These are phyloP conservation scores for Zaprionus ghesquierei DNA, from an alignment of 1,140 invertebrate genomes.

Conservation along the genomic window DNA sequence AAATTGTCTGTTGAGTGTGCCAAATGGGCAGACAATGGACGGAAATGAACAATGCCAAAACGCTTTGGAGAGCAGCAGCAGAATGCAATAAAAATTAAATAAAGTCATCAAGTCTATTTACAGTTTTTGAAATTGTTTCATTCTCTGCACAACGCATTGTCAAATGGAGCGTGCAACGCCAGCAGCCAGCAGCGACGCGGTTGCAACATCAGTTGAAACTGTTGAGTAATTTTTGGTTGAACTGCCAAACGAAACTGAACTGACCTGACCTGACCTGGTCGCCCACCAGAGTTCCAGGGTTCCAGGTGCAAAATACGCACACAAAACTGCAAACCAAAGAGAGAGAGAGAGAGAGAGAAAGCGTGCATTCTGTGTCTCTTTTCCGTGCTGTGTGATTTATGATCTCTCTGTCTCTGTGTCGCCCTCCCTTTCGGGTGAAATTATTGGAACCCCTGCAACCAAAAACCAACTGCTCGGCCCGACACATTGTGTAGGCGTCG, in stretches of 20 bases:
- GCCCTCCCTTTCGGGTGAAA: constrained; percentile 34
- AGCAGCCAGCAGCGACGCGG: constrained; percentile 13
- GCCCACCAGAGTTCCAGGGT: constrained; percentile 66
- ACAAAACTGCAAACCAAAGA: neutral
- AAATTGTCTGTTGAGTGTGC: constrained; percentile 47
- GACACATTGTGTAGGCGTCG: constrained; percentile 78
- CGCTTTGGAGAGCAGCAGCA: constrained; percentile 28
- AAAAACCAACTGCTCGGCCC: constrained; percentile 28
- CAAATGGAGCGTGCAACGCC: constrained; percentile 57
- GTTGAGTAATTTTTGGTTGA: constrained; percentile 70
- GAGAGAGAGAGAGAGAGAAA: neutral
- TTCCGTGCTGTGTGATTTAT: constrained; percentile 57
- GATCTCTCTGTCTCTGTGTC: no score
- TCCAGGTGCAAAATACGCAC: constrained; percentile 64
- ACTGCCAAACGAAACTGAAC: constrained; percentile 25
- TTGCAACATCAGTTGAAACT: constrained; percentile 22
- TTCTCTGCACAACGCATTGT: constrained; percentile 53
- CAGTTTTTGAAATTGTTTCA: constrained; percentile 68
- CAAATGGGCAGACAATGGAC: constrained; percentile 53
- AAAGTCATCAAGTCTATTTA: constrained; percentile 77
- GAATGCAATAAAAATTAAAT: constrained; percentile 78
- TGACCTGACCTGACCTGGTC: constrained; percentile 43
- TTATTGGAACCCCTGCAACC: constrained; percentile 2
- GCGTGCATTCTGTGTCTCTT: neutral
- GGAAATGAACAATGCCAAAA: constrained; percentile 38